phyloP scores from a whole-genome alignment of 2,797 vertebrate genomes.

The Manis pentadactyla region DNA sequence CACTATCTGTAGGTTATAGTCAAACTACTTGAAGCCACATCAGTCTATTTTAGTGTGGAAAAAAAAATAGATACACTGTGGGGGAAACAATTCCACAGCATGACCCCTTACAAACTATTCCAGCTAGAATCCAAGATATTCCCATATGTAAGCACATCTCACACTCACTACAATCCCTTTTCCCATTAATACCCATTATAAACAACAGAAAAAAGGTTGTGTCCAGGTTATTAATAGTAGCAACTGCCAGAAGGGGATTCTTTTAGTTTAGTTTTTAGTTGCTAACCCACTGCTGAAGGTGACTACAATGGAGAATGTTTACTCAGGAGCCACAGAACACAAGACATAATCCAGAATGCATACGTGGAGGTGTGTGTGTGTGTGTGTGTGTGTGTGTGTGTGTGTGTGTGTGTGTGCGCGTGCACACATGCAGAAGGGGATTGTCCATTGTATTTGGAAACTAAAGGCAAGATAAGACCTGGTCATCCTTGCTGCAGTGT shows the following conservation, averaged over 20 bases:
- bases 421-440: too few species aligned
- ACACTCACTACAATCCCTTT: background rate
- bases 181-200: background rate
- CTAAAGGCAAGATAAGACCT: background rate
- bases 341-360: background rate
- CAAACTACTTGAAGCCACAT: background rate
- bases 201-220: background rate
- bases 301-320: background rate
- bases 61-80: background rate
- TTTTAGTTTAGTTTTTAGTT: background rate
- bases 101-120: background rate
- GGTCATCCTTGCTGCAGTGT: background rate
- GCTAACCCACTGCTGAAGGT: background rate
- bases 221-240: background rate
- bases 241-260: background rate
- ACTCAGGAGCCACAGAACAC: background rate
- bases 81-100: background rate
- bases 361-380: accelerated
- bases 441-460: background rate
- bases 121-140: background rate
- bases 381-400: too few species aligned
- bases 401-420: background rate
- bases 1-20: background rate
- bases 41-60: background rate
- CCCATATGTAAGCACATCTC: background rate